Evolutionary conservation across 2,888 invertebrate genomes (phyloP), one percentile per base, ranked within the genome.

Genomic region (Drepana falcataria): DNA sequence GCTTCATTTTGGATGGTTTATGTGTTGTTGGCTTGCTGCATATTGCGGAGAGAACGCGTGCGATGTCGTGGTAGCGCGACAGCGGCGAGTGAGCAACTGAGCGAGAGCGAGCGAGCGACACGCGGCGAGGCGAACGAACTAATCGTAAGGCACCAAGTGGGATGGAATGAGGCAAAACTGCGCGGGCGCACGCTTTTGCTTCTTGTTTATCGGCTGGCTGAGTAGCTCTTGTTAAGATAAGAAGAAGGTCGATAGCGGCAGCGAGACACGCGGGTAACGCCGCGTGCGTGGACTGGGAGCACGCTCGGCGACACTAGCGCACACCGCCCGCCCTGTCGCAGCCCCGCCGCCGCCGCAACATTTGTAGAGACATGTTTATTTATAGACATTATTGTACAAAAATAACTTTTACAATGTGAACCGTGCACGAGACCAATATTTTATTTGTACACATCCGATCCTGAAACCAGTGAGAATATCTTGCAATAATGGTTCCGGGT

Each of bases 1-100:
- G 91, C 90, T 91, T 89, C 91, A 91, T 91, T 85, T 88, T 91
- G 87, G 81, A 79, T 80, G 87, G 80, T 88, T 89, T 91, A 90
- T 87, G 89, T 89, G 87, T 89, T 87, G 85, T 88, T 89, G 84
- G 86, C 81, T 83, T 81, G 85, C 80, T 85, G 87, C 91, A 91
- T 91, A 79, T 73, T 83, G 87, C 81, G 86, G 81, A 75, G 70
- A 81, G 73, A 76, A 83, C 85, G 82, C 78, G 78, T 67, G 73
- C 74, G 75, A 74, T 75, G 72, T 75, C 81, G 83, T 86, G 85
- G 65, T 74, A 75, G 72, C 89, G 86, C 90, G 86, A 72, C 86
- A 79, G 77, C 70, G 73, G 74, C 83, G 83, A 81, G 78, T 82
- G 87, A 87, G 79, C 79, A 84, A 90, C 89, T 89, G 89, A 75